phyloP scores from a whole-genome alignment of 2,797 vertebrate species.

The Aplochiton taeniatus region DNA sequence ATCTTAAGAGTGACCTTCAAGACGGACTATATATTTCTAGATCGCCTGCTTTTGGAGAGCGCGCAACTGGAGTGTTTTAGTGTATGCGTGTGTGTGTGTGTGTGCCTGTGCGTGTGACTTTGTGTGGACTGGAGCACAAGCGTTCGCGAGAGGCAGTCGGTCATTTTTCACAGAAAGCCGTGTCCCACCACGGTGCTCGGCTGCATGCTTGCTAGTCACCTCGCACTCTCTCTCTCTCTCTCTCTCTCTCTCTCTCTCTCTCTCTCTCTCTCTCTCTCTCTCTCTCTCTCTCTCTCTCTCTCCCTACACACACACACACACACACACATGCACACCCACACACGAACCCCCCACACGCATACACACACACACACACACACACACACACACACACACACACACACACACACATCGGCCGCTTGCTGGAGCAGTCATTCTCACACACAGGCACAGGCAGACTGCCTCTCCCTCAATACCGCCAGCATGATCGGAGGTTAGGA shows the following conservation, averaged over 20 bases:
- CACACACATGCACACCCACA: slow-evolving; percentile 9
- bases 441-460: slow-evolving; percentile 70
- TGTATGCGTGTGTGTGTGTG: slow-evolving; percentile 10
- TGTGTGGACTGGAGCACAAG: slow-evolving; percentile 8
- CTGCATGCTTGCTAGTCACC: slow-evolving; percentile 53
- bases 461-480: slow-evolving; percentile 18
- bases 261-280: slow-evolving; percentile 29
- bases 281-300: slow-evolving; percentile 21
- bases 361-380: slow-evolving; percentile 14
- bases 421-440: slow-evolving; percentile 71
- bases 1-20: slow-evolving; percentile 76
- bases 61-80: slow-evolving; percentile 9
- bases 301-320: no score
- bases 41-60: slow-evolving; percentile 19
- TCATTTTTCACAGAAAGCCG: slow-evolving; percentile 82
- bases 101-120: slow-evolving; percentile 16
- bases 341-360: slow-evolving; percentile 23
- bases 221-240: slow-evolving; percentile 25
- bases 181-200: slow-evolving; percentile 72
- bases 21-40: slow-evolving; percentile 47
- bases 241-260: slow-evolving; percentile 23
- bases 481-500: background rate
- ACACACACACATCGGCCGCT: slow-evolving; percentile 68
- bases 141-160: slow-evolving; percentile 54
- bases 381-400: background rate